Conservation (phyloP, 2,113 vertebrate genomes). For the Brachionichthys hirsutus region DNA sequence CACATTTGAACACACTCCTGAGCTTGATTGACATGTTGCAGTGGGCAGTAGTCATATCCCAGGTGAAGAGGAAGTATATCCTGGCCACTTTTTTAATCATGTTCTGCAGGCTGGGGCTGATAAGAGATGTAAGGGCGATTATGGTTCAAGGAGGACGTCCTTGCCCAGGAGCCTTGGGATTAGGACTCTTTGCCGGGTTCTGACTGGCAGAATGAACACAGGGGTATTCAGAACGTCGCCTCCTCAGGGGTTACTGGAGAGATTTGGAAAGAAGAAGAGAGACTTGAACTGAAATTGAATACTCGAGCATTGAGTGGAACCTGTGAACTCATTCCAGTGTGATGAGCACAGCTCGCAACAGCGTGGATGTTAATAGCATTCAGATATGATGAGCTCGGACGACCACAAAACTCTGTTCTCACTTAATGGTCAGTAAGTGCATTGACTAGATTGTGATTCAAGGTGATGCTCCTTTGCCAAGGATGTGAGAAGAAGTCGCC, state of each 20-base stretch:
- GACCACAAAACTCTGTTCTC: slow-evolving; percentile 44
- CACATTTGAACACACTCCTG: slow-evolving; percentile 32
- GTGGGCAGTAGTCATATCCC: slow-evolving; percentile 49
- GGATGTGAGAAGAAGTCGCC: slow-evolving; percentile 26
- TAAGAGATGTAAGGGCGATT: slow-evolving; percentile 77
- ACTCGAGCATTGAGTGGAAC: slow-evolving; percentile 43
- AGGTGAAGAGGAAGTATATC: slow-evolving; percentile 48
- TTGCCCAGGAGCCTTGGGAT: slow-evolving; percentile 67
- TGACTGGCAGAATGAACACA: slow-evolving; percentile 56
- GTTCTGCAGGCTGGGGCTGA: slow-evolving; percentile 53
- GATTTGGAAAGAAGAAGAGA: slow-evolving; percentile 45
- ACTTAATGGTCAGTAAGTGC: slow-evolving; percentile 37
- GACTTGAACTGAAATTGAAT: slow-evolving; percentile 35
- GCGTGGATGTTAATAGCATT: slow-evolving; percentile 47
- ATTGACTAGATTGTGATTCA: slow-evolving; percentile 18
- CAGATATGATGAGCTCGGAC: slow-evolving; percentile 52
- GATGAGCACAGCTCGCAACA: slow-evolving; percentile 49
- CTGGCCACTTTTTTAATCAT: slow-evolving; percentile 72
- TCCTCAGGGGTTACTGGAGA: slow-evolving; percentile 54
- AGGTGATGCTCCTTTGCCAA: slow-evolving; percentile 24
- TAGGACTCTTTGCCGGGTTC: slow-evolving; percentile 54
- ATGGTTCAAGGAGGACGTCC: slow-evolving; percentile 72
- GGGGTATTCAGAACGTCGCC: slow-evolving; percentile 67
- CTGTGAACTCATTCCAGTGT: slow-evolving; percentile 56
- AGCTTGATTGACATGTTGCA: slow-evolving; percentile 68